Conservation (phyloP, 2,797 vertebrate species). For the Paedocypris micromegethes region DNA sequence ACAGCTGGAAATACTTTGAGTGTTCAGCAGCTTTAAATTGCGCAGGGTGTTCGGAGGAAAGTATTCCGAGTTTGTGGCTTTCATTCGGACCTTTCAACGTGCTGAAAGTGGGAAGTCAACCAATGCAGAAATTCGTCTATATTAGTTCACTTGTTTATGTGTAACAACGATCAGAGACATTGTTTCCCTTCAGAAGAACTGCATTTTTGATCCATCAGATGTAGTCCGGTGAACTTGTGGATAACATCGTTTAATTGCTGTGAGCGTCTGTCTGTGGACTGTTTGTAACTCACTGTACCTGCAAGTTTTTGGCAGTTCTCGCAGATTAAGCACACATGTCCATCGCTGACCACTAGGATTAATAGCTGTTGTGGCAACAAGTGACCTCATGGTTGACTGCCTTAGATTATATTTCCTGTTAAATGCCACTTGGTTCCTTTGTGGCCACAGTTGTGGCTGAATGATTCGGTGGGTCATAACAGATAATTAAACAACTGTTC, state of each 20-base stretch:
- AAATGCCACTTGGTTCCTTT: slow-evolving; percentile 64
- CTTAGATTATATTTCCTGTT: slow-evolving; percentile 63
- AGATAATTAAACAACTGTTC: slow-evolving; percentile 60
- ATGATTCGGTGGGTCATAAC: slow-evolving; percentile 40
- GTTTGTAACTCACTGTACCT: slow-evolving; percentile 34
- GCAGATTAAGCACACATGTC: slow-evolving; percentile 44
- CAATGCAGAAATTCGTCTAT: background rate
- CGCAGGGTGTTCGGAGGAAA: too few species aligned
- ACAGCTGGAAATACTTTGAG: too few species aligned
- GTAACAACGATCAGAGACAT: background rate
- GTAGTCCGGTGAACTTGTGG: slow-evolving; percentile 14
- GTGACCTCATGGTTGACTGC: slow-evolving; percentile 67
- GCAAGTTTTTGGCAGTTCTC: slow-evolving; percentile 24
- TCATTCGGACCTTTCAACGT: too few species aligned
- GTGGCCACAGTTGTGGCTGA: slow-evolving; percentile 54
- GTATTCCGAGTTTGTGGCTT: too few species aligned
- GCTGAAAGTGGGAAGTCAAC: too few species aligned
- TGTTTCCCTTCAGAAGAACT: background rate
- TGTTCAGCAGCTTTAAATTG: too few species aligned
- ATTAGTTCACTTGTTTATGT: slow-evolving; percentile 11
- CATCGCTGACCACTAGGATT: slow-evolving; percentile 62
- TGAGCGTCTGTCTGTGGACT: slow-evolving; percentile 19
- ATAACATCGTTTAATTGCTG: slow-evolving; percentile 39
- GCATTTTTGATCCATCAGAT: slow-evolving; percentile 12
- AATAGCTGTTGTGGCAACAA: slow-evolving; percentile 73